Percentiles rank a stretch among this genome's conserved stretches.
These are phyloP conservation scores for Parotia lawesii DNA, from an alignment of 2,113 vertebrate genomes.

Conservation along the genomic window DNA sequence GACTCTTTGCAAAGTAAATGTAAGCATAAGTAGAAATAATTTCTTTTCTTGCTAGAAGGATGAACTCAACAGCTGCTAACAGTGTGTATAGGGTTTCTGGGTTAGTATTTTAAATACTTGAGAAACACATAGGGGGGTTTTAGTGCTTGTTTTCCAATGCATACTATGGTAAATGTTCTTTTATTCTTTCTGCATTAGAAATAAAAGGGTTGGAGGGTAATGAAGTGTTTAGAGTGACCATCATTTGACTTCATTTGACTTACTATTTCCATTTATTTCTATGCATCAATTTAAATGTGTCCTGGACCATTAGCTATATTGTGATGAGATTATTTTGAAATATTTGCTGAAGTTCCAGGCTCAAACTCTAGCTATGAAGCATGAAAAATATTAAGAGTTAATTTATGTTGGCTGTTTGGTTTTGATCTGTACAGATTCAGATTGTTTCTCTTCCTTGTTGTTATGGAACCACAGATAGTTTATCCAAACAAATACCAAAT, in stretches of 20 bases:
- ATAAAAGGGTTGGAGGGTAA: not conserved
- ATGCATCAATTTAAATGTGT: not conserved
- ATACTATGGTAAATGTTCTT: not conserved
- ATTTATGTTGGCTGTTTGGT: not conserved
- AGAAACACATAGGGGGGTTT: not conserved
- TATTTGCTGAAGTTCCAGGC: not conserved
- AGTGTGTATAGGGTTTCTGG: not conserved
- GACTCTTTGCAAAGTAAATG: not conserved
- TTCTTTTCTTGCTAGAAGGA: not conserved
- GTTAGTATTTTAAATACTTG: not conserved
- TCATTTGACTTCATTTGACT: conserved; percentile 44
- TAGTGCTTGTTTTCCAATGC: not conserved
- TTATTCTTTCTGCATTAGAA: not conserved
- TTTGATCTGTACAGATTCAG: not conserved
- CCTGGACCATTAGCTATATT: conserved; percentile 13
- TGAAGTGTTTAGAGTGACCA: conserved; percentile 37
- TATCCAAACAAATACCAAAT: conserved; percentile 22
- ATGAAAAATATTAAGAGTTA: not conserved
- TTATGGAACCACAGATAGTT: conserved; percentile 1
- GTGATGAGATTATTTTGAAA: conserved; percentile 13
- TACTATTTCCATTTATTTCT: conserved; percentile 27
- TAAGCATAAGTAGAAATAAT: not conserved
- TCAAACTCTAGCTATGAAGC: not conserved
- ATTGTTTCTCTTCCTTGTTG: not conserved
- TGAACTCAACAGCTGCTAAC: not conserved